Base-by-base conservation (phyloP, 2,113 vertebrate species). In the Lipophrys pholis region DNA sequence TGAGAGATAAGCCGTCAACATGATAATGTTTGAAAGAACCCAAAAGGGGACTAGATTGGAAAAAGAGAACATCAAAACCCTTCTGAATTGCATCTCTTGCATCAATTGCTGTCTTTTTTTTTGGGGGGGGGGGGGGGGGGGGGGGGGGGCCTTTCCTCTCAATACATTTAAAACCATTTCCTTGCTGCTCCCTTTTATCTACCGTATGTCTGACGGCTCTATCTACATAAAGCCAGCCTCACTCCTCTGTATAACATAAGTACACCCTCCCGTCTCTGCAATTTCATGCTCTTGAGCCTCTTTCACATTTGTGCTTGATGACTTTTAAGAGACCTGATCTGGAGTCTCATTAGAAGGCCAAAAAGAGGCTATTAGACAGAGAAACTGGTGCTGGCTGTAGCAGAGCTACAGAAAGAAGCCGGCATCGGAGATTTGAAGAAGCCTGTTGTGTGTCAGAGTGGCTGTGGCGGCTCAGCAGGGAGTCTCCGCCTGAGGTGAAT, bases 201-300 rank as follows among this genome's bases (percentile, higher is more conserved):
- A 3, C 7, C 35, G 7, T 49, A 40, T 17, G 10, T 12, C 12
- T 41, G 6, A 16, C 54, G 5, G 10, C 21, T 30, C 21, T 30
- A 30, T 30, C 21, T 30, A 63, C 75, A 52, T 48, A 11, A 80
- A 71, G 67, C 61, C 68, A 64, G 16, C 55, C 65, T 56, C 11
- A 1, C 61, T 64, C 58, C 68, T 69, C 49, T n/a, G 60, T 36
- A 51, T 83, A 87, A 81, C 76, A 87, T 87, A 87, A 90, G 73
- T 74, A 84, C 73, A 42, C 35, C 53, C 81, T 86, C 38, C 30
- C 66, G 80, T 84, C 80, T 87, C 55, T 92, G 72, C 81, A 80
- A 88, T 93, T 91, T 89, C 80, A 91, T 89, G 86, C 91, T 89
- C 87, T 83, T 45, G 73, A 86, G 86, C 45, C 77, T 79, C 21